A percentile compares a stretch with the other conserved stretches of the same genome.
Conservation (phyloP, 1,140 invertebrate genomes). For the Melipona quadrifasciata region DNA sequence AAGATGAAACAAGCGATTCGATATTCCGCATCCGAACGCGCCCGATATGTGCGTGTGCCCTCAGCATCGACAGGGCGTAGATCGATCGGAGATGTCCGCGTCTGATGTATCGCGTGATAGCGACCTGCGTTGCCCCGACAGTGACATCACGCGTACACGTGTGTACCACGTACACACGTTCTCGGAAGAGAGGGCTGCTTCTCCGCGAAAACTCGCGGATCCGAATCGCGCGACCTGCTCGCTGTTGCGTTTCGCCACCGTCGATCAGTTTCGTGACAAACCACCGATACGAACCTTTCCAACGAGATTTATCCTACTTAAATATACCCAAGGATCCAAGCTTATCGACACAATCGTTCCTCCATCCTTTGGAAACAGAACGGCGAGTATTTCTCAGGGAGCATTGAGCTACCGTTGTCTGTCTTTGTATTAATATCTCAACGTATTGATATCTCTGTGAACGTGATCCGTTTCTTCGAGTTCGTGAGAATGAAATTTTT, state of each 20-base stretch:
- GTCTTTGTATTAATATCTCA: not conserved
- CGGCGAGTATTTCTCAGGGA: not conserved
- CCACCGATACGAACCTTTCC: not conserved
- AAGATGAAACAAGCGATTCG: not conserved
- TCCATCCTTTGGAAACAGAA: too few species aligned
- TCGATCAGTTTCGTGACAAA: not conserved
- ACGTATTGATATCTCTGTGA: too few species aligned
- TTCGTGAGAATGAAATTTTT: too few species aligned
- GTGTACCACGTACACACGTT: not conserved
- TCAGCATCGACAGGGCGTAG: conserved; percentile 15
- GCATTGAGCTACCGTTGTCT: not conserved
- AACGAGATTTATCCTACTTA: not conserved
- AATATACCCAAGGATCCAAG: not conserved
- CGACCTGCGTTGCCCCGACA: not conserved
- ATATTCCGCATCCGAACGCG: not conserved
- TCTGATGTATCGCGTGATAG: conserved; percentile 34
- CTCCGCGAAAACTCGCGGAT: not conserved
- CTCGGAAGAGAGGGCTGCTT: not conserved
- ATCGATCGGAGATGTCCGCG: conserved; percentile 46
- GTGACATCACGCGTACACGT: not conserved
- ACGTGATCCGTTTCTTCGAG: too few species aligned
- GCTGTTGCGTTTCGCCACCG: too few species aligned
- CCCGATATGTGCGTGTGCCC: conserved; percentile 1
- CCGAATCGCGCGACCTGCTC: not conserved
- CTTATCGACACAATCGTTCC: not conserved